Base-by-base conservation (phyloP, 1,140 invertebrate genomes). In the Whitmania pigra region DNA sequence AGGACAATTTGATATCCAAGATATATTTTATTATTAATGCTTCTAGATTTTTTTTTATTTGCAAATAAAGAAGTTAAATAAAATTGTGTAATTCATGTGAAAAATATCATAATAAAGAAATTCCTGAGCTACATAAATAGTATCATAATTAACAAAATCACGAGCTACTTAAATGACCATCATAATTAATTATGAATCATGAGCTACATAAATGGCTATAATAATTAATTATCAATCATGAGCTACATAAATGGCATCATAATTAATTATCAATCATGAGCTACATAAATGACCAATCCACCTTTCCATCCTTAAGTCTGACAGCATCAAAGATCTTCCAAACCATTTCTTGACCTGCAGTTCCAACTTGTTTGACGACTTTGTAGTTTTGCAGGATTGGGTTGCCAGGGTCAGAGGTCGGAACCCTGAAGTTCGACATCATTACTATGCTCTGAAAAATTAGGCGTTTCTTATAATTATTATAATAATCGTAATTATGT, bases 241-340 rank as follows among this genome's bases (percentile, higher is more conserved):
- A n/a, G n/a, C n/a, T n/a, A 36, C 2, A 57, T 4, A 57, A 57
- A 25, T 25, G 2, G 9, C 9, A 9, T 57, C 25, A 7, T 63
- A 63, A 63, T 18, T 63, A 31, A 63, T 4, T 60, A 13, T 43
- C 5, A 49, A 49, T 49, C 9, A 49, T 49, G 9, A 49, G 9
- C 43, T 17, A 49, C 11, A 49, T 49, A 17, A 49, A 49, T 49
- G 43, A 49, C 25, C 54, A 57, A 9, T 22, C 57, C 7, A 96
- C 93, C 89, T 92, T 93, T 75, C 89, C 89, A 77, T 96, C 93
- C 67, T 87, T 89, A 80, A 92, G 93, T 72, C 91, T 83, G 77
- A 89, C 89, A 0, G 89, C 93, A 76, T 97, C 92, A 78, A 93
- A 89, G 72, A 96, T 90, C 77, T 89, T 89, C 94, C 94, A 97